These are phyloP conservation scores for Eupithecia centaureata DNA, from an alignment of 2,888 invertebrate genomes.

Conservation along the genomic window DNA sequence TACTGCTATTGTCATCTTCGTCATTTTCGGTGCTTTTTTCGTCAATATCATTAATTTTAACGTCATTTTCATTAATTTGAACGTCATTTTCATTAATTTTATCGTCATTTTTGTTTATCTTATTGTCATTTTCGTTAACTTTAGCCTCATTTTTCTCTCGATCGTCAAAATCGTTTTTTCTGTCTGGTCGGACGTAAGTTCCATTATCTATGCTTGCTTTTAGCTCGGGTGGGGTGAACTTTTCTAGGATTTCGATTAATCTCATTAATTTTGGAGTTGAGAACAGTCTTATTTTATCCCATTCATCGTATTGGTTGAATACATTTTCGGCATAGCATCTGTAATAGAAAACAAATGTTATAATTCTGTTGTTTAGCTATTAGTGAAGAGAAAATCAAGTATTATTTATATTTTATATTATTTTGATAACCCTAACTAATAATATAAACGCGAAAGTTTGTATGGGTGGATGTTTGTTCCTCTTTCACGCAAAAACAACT, in stretches of 20 bases:
- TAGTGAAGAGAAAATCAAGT: too few species aligned
- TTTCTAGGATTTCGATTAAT: slow-evolving; percentile 90
- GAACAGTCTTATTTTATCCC: slow-evolving; percentile 88
- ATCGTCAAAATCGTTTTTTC: slow-evolving; percentile 10
- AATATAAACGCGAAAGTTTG: too few species aligned
- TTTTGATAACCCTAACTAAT: too few species aligned
- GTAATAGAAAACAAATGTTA: neutral
- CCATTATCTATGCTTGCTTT: slow-evolving; percentile 31
- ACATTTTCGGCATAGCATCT: slow-evolving; percentile 88
- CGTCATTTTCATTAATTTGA: neutral
- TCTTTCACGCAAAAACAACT: too few species aligned
- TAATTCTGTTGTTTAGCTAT: too few species aligned
- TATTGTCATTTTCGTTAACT: neutral
- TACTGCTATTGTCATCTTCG: neutral
- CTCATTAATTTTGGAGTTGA: slow-evolving; percentile 91
- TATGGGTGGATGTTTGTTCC: too few species aligned
- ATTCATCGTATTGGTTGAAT: slow-evolving; percentile 86
- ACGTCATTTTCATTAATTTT: neutral
- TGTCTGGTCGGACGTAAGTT: slow-evolving; percentile 19
- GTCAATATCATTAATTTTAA: neutral
- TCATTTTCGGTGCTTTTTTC: neutral
- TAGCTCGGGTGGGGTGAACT: slow-evolving; percentile 84
- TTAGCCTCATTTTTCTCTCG: neutral
- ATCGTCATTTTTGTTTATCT: too few species aligned
- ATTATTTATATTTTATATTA: too few species aligned